Evolutionary conservation across 2,797 vertebrate species (phyloP), one percentile per base, ranked within the genome.

Genomic region (Etheostoma nigrum): DNA sequence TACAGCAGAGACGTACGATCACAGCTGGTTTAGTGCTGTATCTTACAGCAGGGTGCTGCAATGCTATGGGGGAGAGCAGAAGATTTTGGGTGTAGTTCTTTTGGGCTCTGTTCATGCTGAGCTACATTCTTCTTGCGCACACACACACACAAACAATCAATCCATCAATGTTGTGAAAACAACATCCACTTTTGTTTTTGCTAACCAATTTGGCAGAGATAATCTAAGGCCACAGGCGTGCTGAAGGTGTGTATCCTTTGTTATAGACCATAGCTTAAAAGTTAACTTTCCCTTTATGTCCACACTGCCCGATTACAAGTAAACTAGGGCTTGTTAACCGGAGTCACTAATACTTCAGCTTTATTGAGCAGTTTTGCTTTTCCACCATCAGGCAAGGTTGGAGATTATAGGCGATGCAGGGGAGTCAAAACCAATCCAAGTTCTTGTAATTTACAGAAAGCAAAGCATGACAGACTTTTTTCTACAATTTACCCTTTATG

Each of bases 201-300:
- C 44, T 19, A 71, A 76, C 42, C 76, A 76, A 67, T 79, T 81
- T 85, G 48, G 25, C 45, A 42, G 63, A 40, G 51, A 83, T 89
- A 79, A 80, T 82, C 78, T 54, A 2, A 83, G 79, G 51, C 44
- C 60, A 57, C 71, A 52, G 76, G 40, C 23, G 1, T 65, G 59
- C 67, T 25, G 48, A 71, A 81, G 58, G 72, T 83, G 78, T 79
- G 44, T 76, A 72, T 71, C 74, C 67, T 73, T 65, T 78, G 53
- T 54, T 85, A 69, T 44, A 64, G 62, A 33, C 21, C 21, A n/a
- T 11, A 76, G 52, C 71, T 72, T 73, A 65, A 71, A 87, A 62
- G 78, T 85, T 88, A 23, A 45, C 69, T 76, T 79, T 57, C 65
- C 63, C 62, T 81, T 86, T 72, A 66, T 76, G 72, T 81, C 74